Evolutionary conservation across 1,140 invertebrate species (phyloP).

Genomic region (Wiebesia pumilae): DNA sequence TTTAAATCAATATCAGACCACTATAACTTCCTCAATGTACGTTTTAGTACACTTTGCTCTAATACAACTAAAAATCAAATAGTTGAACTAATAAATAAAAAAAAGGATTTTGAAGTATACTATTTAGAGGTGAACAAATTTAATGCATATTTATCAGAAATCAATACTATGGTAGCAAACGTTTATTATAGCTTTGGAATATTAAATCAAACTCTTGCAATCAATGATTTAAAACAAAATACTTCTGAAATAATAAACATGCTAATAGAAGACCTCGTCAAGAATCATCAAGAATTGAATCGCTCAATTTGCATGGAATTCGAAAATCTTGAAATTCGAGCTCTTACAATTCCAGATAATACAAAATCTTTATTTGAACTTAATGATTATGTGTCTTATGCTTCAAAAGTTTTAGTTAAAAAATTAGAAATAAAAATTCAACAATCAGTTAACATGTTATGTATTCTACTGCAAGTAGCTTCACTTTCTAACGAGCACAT

Average conservation of each 20-base stretch:
- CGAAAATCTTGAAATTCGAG: constrained; percentile 61
- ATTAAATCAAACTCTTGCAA: constrained; percentile 63
- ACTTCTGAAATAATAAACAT: constrained; percentile 58
- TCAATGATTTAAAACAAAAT: constrained; percentile 59
- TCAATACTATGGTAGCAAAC: constrained; percentile 61
- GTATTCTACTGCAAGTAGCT: constrained; percentile 70
- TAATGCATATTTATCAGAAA: constrained; percentile 58
- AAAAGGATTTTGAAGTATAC: constrained; percentile 60
- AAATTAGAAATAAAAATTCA: constrained; percentile 67
- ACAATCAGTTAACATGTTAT: constrained; percentile 66
- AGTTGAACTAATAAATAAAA: constrained; percentile 49
- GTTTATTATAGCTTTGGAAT: constrained; percentile 64
- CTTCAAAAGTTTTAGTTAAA: constrained; percentile 68
- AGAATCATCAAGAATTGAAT: constrained; percentile 64
- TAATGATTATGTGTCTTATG: constrained; percentile 71
- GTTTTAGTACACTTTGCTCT: constrained; percentile 55
- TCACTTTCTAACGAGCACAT: constrained; percentile 71
- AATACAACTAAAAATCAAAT: constrained; percentile 48
- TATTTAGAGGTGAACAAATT: constrained; percentile 62
- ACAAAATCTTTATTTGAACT: constrained; percentile 74
- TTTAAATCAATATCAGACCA: constrained; percentile 65
- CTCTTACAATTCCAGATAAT: constrained; percentile 71
- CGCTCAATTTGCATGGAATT: constrained; percentile 65
- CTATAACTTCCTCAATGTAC: constrained; percentile 55
- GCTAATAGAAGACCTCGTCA: constrained; percentile 61